Base-by-base conservation (phyloP, 2,113 vertebrate genomes). In the Centropus unirufus region DNA sequence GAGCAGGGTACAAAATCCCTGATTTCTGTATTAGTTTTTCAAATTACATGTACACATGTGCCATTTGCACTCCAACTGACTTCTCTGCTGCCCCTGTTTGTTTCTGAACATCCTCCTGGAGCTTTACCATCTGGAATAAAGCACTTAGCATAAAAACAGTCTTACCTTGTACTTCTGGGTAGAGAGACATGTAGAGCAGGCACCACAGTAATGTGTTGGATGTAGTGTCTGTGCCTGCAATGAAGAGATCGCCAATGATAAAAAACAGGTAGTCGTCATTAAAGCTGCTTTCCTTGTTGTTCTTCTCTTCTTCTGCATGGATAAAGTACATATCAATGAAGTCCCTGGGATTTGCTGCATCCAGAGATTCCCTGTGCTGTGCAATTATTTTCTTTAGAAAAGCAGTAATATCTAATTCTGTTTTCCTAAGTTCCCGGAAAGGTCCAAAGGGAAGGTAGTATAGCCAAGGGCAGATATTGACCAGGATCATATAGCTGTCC, bases 141-240 rank as follows among this genome's bases (percentile, higher is more conserved):
- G 20, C 16, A 44, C 12, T 18, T 34, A n/a, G 9, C 91, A 81
- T 16, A 76, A 61, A 91, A 69, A 8, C 2, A 51, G 22, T 49
- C 74, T 94, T 98, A 99, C 99, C 98, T 99, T 99, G 99, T 39
- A 99, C 76, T 42, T 98, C 97, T 6, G 98, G 99, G 75, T 99
- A 93, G 80, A 98, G 90, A 24, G 98, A 98, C 99, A 99, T 98
- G 85, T 99, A 99, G n/a, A 99, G 98, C 70, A 99, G 96, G 92
- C 98, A 98, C 99, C 99, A 99, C 49, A 99, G 97, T n/a, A 99
- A 27, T 1, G 99, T 99, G 92, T 99, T 99, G 19, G 99, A 98
- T 24, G 99, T 99, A 7, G 99, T 99, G 91, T 99, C 99, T 3
- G 99, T 99, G 66, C 99, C 99, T 9, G 99, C 99, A 0, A 99